Conservation (phyloP, 1,140 invertebrate genomes). For the Thaumatotibia leucotreta region DNA sequence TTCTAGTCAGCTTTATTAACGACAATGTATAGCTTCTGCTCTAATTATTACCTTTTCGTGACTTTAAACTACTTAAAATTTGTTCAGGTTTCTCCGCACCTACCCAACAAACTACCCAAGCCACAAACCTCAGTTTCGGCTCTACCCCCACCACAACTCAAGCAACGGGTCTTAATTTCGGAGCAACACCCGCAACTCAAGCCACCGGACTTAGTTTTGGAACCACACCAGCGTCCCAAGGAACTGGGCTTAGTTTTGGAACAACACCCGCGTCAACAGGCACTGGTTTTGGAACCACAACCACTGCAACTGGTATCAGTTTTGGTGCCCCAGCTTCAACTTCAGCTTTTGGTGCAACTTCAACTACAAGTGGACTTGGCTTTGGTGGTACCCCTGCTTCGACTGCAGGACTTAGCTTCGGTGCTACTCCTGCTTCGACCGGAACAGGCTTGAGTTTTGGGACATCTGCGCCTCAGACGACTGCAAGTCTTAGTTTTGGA, state of each 20-base stretch:
- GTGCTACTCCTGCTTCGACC: not conserved
- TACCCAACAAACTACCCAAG: slow-evolving; percentile 5
- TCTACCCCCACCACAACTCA: not conserved
- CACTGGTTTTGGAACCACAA: slow-evolving; percentile 32
- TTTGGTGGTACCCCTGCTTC: slow-evolving; percentile 18
- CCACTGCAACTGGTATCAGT: slow-evolving; percentile 30
- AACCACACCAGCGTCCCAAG: slow-evolving; percentile 10
- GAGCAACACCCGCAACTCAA: slow-evolving; percentile 6
- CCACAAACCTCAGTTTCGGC: not conserved
- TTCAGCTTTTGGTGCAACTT: no score
- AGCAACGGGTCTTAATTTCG: slow-evolving; percentile 6
- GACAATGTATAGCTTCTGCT: no score
- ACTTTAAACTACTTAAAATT: not conserved
- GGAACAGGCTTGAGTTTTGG: slow-evolving; percentile 23
- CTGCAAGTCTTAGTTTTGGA: slow-evolving; percentile 31
- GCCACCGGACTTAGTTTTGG: slow-evolving; percentile 15
- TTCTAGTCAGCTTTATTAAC: not conserved
- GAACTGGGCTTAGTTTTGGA: slow-evolving; percentile 27
- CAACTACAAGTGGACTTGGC: slow-evolving; percentile 17
- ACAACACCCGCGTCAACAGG: slow-evolving; percentile 12
- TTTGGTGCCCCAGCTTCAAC: slow-evolving; percentile 36
- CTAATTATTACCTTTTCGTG: no score
- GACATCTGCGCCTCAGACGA: not conserved
- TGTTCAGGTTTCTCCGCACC: not conserved
- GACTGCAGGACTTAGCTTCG: not conserved